phyloP scores from a whole-genome alignment of 2,113 vertebrate species.

The Oncorhynchus nerka region DNA sequence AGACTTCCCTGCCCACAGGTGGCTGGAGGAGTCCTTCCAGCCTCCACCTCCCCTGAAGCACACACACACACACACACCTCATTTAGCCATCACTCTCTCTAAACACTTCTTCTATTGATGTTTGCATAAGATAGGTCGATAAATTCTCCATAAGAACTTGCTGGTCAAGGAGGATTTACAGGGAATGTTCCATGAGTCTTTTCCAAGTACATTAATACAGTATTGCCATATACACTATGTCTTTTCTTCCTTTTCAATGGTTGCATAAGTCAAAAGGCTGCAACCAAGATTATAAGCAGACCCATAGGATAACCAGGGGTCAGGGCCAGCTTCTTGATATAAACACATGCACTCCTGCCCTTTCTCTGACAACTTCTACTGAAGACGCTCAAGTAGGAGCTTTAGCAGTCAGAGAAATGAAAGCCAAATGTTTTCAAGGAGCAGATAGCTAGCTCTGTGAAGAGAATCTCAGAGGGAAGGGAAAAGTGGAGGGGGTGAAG shows the following conservation, averaged over 20 bases:
- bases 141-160: slow-evolving; percentile 5
- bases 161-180: slow-evolving; percentile 32
- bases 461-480: not conserved
- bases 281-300: not conserved
- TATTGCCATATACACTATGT: slow-evolving; percentile 14
- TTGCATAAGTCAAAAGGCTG: not conserved
- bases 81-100: slow-evolving; percentile 26
- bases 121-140: slow-evolving; percentile 35
- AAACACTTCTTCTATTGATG: slow-evolving; percentile 22
- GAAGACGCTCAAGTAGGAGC: not conserved
- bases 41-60: slow-evolving; percentile 81
- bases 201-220: slow-evolving; percentile 9
- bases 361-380: not conserved
- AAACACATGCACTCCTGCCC: slow-evolving; percentile 14
- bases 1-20: slow-evolving; percentile 76
- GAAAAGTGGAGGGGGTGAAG: not conserved
- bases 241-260: slow-evolving; percentile 4
- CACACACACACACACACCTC: not conserved
- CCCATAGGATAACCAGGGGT: no score
- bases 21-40: slow-evolving; percentile 72
- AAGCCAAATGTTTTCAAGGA: not conserved
- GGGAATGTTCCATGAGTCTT: slow-evolving; percentile 27
- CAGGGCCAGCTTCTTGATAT: slow-evolving; percentile 10
- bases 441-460: not conserved
- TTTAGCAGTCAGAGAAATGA: slow-evolving; percentile 5